Evolutionary conservation across 2,113 vertebrate species (phyloP), one percentile per base, ranked within the genome.

Genomic region (Antennarius striatus): DNA sequence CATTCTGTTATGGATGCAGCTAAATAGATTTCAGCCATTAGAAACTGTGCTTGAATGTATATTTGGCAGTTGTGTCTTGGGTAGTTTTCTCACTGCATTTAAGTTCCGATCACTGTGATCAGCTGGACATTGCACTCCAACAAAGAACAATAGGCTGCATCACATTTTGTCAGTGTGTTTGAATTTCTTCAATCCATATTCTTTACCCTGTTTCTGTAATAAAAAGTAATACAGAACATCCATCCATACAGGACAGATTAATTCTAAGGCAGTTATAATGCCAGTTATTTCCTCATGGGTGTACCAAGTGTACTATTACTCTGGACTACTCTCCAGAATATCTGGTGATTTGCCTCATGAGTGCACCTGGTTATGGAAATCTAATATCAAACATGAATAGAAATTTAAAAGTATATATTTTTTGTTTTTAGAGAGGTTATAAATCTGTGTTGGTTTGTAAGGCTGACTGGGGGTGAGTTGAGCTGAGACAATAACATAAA

Each of bases 311-410:
- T 13, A 45, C 6, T 45, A 8, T 13, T 45, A 11, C 10, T 10
- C 10, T 45, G 9, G 3, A 3, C 42, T 45, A 9, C 1, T 73
- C 72, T 60, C 46, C 50, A 39, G 30, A 51, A 56, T 66, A 53
- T 51, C 67, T 45, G 42, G 54, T 36, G 7, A 36, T 36, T 2
- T 30, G 73, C 55, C 40, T 50, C 52, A 46, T 70, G 43, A 71
- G 48, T 58, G 73, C 65, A 84, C 60, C 54, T 59, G 63, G 16
- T 56, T 53, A 68, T 60, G 71, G 46, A 48, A 47, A 52, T 54
- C 65, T 43, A 75, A 63, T 62, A 65, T 79, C 68, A 51, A 60
- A 59, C 73, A 63, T 77, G 56, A 69, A 74, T 55, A 67, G 16
- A 59, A 66, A 51, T 40, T 15, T 43, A 68, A 54, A 43, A 79